These are phyloP conservation scores for Eptatretus burgeri DNA, from an alignment of 2,113 vertebrate genomes.

Conservation along the genomic window DNA sequence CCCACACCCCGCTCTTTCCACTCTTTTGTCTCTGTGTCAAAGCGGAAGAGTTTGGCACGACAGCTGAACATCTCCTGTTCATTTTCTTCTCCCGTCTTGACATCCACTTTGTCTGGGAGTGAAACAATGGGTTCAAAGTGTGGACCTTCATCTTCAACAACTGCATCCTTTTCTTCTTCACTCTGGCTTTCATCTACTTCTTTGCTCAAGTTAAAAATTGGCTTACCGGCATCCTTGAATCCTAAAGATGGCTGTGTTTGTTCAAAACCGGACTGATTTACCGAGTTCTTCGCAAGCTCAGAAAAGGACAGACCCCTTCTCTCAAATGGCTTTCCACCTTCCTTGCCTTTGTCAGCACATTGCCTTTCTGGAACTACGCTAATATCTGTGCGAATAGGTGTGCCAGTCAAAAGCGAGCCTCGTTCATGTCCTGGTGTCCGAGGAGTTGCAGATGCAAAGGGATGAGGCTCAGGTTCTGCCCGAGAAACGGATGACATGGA, in stretches of 20 bases:
- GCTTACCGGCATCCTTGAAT: constrained; percentile 23
- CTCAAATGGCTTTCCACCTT: not conserved
- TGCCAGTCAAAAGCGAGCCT: not conserved
- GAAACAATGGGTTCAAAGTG: constrained; percentile 96
- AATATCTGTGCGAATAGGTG: not conserved
- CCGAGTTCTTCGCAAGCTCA: constrained; percentile 13
- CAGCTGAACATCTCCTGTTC: constrained; percentile 85
- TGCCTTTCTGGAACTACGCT: too few relatives aligned
- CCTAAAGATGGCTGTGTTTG: constrained; percentile 26
- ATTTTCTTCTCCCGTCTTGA: constrained; percentile 89
- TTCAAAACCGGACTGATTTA: constrained; percentile 21
- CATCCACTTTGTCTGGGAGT: constrained; percentile 77
- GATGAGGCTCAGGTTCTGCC: not conserved
- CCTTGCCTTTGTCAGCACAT: not conserved
- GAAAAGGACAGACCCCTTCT: constrained; percentile 21
- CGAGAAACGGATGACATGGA: not conserved
- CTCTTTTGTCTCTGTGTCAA: constrained; percentile 60
- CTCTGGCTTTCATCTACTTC: constrained; percentile 21
- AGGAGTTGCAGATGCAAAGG: too few relatives aligned
- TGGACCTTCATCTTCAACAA: constrained; percentile 78
- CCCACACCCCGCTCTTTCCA: constrained; percentile 91
- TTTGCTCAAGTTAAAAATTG: constrained; percentile 12
- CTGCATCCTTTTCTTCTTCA: constrained; percentile 35
- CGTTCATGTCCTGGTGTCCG: too few relatives aligned
- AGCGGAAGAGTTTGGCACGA: constrained; percentile 63